Conservation (phyloP, 1,140 invertebrate species). For the Spodoptera litura region DNA sequence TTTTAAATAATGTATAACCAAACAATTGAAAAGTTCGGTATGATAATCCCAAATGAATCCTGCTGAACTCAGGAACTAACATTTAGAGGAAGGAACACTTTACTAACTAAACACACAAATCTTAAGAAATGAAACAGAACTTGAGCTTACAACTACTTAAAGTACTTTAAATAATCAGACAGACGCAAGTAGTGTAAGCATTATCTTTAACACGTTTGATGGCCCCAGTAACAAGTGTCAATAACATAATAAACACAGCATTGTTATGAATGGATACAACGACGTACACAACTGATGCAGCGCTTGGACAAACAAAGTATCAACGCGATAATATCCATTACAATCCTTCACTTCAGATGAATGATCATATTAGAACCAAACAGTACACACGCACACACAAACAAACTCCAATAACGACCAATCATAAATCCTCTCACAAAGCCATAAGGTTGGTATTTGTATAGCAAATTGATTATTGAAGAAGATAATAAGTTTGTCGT, state of each 20-base stretch:
- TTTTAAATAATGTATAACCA: too few species aligned
- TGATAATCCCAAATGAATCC: too few species aligned
- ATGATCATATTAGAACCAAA: slow-evolving; percentile 45
- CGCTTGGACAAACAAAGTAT: slow-evolving; percentile 40
- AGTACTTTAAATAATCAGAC: background rate
- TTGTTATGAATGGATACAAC: slow-evolving; percentile 9
- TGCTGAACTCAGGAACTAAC: too few species aligned
- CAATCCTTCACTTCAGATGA: slow-evolving; percentile 53
- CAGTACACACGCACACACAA: slow-evolving; percentile 7
- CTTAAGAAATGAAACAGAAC: too few species aligned
- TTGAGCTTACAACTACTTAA: too few species aligned
- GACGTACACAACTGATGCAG: background rate
- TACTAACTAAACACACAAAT: too few species aligned
- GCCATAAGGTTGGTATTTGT: slow-evolving; percentile 7
- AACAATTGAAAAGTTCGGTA: too few species aligned
- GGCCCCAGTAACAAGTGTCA: slow-evolving; percentile 15
- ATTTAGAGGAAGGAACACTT: too few species aligned
- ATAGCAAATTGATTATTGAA: background rate
- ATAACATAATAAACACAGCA: slow-evolving; percentile 16
- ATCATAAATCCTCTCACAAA: too few species aligned
- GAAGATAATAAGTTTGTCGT: slow-evolving; percentile 27
- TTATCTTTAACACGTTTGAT: background rate
- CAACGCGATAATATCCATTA: slow-evolving; percentile 53
- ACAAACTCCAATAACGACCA: background rate
- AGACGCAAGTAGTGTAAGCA: background rate